Percentiles rank a stretch among this genome's conserved stretches.
These are phyloP conservation scores for Hanleya hanleyi DNA, from an alignment of 2,888 invertebrate genomes.

Conservation along the genomic window DNA sequence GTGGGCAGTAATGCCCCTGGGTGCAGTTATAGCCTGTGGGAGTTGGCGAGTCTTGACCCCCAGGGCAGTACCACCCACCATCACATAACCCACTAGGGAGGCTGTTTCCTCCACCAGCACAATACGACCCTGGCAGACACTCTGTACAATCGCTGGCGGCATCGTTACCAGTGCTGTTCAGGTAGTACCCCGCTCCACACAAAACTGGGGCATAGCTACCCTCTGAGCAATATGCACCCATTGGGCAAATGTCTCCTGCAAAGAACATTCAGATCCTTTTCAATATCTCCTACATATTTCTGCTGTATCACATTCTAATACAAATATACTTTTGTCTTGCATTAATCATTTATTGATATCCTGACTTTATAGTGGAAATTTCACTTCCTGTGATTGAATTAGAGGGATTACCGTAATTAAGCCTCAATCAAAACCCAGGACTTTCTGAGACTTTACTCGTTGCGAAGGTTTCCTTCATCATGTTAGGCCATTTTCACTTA, in stretches of 20 bases:
- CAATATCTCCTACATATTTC: not conserved
- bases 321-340: no score
- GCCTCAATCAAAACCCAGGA: no score
- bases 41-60: constrained; percentile 54
- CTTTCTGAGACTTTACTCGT: no score
- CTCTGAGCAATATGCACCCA: constrained; percentile 56
- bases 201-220: constrained; percentile 51
- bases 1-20: constrained; percentile 64
- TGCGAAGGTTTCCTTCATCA: no score
- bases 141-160: constrained; percentile 49
- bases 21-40: constrained; percentile 65
- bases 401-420: no score
- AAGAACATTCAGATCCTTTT: not conserved
- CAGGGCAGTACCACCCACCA: constrained; percentile 68
- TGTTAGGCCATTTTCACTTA: no score
- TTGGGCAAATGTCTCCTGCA: constrained; percentile 65
- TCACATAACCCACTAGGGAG: constrained; percentile 59
- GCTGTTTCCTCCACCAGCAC: constrained; percentile 56
- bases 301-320: no score
- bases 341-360: no score
- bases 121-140: constrained; percentile 59
- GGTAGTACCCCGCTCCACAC: constrained; percentile 54
- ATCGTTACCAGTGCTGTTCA: constrained; percentile 59
- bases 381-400: no score
- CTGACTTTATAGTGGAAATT: no score